phyloP scores from a whole-genome alignment of 2,113 vertebrate species.

The Polypterus senegalus region DNA sequence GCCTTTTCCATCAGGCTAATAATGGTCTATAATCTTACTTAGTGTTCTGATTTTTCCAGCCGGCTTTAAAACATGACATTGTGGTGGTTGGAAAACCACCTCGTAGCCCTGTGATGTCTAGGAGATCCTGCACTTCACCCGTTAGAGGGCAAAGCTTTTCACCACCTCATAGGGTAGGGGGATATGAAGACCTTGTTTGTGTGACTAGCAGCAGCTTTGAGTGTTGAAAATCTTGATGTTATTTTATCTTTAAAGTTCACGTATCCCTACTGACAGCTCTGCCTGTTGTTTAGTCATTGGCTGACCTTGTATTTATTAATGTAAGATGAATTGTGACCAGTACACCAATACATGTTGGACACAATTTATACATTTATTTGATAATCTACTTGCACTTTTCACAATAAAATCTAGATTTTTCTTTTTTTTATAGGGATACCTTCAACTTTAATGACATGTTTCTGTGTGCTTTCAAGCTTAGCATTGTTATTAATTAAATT shows the following conservation, averaged over 20 bases:
- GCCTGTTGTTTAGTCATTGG: too few species aligned
- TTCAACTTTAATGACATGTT: not conserved
- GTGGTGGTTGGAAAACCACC: conserved; percentile 86
- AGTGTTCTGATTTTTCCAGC: conserved; percentile 74
- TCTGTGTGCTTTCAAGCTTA: conserved; percentile 2
- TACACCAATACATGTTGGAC: too few species aligned
- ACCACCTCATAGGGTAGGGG: conserved; percentile 74
- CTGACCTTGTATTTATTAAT: too few species aligned
- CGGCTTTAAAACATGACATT: conserved; percentile 59
- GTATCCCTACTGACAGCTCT: not conserved
- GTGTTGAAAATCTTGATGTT: conserved; percentile 11
- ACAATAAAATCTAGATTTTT: conserved; percentile 3
- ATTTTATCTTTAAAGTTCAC: not conserved
- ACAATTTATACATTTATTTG: too few species aligned
- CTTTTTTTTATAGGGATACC: conserved; percentile 23
- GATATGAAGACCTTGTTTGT: conserved; percentile 28
- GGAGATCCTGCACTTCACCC: conserved; percentile 65
- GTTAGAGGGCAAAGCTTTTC: conserved; percentile 62
- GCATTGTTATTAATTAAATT: conserved; percentile 2
- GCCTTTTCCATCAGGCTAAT: too few species aligned
- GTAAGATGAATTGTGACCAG: too few species aligned
- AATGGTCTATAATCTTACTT: conserved; percentile 16
- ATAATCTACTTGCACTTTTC: too few species aligned
- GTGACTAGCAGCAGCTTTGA: conserved; percentile 27
- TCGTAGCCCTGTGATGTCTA: conserved; percentile 81